Base-by-base conservation (phyloP, 2,888 invertebrate genomes). In the Hyposoter didymator region DNA sequence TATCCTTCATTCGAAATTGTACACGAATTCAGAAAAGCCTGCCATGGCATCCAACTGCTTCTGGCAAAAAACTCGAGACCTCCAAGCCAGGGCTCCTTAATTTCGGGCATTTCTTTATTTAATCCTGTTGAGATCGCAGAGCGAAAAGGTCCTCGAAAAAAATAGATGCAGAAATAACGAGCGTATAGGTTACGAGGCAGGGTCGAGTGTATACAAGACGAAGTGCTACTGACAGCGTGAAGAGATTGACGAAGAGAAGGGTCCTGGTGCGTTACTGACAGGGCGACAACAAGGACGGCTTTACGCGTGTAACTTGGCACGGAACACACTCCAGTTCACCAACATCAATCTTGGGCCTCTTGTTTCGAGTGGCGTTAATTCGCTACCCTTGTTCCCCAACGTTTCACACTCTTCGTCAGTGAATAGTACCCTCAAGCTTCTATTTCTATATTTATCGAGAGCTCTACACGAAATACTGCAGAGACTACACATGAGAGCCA, bases 291-390 rank as follows among this genome's bases (percentile, higher is more conserved):
- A 80, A 82, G 82, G 39, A 82, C 55, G 47, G 84, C 78, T 62
- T 78, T 81, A 43, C 49, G 43, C 64, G 22, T 79, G 62, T 69
- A 78, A 67, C 78, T 59, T 28, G 32, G 59, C 59, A 62, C 78
- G 52, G 73, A 81, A 55, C 79, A 69, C 74, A 55, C 69, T 83
- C 85, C 84, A 74, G 62, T 84, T 75, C 72, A 84, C 88, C 89
- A 90, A 91, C 92, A 92, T 92, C 92, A 92, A 93, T 93, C 93
- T 93, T 90, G 88, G 59, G 39, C 82, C 88, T 89, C 88, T 92
- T 90, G 90, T 91, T 91, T 87, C 90, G 90, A 91, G 90, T 92
- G 91, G 92, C 92, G 91, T 91, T 93, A 92, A 93, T 93, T 93
- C 92, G 92, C 90, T 89, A 90, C 92, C 90, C 92, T 90, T 92